Evolutionary conservation across 2,888 invertebrate genomes (phyloP).

Genomic region (Hydriomena furcata): DNA sequence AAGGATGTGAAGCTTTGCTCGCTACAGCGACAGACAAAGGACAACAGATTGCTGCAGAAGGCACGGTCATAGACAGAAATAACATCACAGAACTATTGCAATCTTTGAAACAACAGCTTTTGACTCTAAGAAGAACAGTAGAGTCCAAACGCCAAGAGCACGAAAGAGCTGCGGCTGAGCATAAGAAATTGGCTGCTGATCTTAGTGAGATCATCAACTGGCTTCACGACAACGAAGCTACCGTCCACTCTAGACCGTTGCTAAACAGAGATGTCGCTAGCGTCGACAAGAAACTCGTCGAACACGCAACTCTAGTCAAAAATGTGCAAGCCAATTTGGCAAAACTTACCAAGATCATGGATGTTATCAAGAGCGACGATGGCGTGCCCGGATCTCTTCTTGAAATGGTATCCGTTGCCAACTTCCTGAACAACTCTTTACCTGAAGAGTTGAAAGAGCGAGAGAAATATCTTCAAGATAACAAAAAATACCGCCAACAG

Average conservation of each 20-base stretch:
- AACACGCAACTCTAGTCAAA: constrained; percentile 87
- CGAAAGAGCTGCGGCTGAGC: constrained; percentile 93
- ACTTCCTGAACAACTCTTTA: constrained; percentile 89
- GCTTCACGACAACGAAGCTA: constrained; percentile 92
- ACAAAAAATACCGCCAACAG: constrained; percentile 89
- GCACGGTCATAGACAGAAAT: constrained; percentile 93
- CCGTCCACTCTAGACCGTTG: constrained; percentile 92
- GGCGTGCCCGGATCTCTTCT: constrained; percentile 90
- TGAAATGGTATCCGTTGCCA: constrained; percentile 94
- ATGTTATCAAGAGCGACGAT: constrained; percentile 88
- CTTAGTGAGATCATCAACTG: constrained; percentile 92
- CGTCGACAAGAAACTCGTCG: constrained; percentile 91
- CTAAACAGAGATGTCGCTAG: constrained; percentile 90
- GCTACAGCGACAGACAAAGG: constrained; percentile 96
- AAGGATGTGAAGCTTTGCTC: constrained; percentile 94
- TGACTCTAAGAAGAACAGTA: constrained; percentile 90
- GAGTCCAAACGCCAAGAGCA: constrained; percentile 94
- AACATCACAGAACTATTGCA: constrained; percentile 94
- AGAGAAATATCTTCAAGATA: constrained; percentile 90
- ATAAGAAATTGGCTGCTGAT: constrained; percentile 92
- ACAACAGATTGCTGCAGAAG: constrained; percentile 95
- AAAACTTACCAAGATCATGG: constrained; percentile 87
- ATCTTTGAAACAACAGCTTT: constrained; percentile 92
- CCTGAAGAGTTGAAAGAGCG: constrained; percentile 92
- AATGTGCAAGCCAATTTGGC: constrained; percentile 88